Percentiles rank a stretch among this genome's conserved stretches.
Evolutionary conservation across 2,113 vertebrate genomes (phyloP).

Genomic region (Rattus norvegicus): GRCr8 NC_086025.1:53621001-53621500

Average conservation of each 20-base stretch:
- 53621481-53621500: background rate
- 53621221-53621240: background rate
- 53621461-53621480: background rate
- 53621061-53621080: background rate
- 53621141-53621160: background rate
- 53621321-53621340: background rate
- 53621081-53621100: background rate
- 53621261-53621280: background rate
- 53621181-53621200: background rate
- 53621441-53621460: background rate
- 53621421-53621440: background rate
- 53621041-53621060: background rate
- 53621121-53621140: background rate
- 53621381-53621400: background rate
- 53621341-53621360: slow-evolving; percentile 8
- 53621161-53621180: background rate
- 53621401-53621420: slow-evolving; percentile 35
- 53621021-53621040: background rate
- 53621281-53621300: background rate
- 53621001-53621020: rapidly evolving
- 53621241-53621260: background rate
- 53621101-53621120: background rate
- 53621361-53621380: slow-evolving; percentile 7
- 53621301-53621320: background rate
- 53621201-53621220: background rate